Percentiles rank a stretch among this genome's conserved stretches.
Evolutionary conservation across 2,113 vertebrate species (phyloP).

Genomic region (Myiozetetes cayanensis): DNA sequence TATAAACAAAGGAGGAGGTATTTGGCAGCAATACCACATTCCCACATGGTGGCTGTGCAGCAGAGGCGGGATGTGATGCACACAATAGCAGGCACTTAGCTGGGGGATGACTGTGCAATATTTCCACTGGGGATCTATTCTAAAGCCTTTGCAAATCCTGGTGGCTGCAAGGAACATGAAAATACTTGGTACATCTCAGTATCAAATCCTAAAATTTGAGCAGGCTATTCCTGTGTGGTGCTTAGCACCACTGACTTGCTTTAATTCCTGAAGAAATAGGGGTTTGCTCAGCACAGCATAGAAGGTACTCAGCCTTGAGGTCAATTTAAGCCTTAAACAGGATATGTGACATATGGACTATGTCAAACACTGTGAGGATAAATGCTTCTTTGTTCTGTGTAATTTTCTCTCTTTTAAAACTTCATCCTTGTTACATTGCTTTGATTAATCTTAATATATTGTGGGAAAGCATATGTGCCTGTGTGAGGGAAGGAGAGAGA

Average conservation of each 20-base stretch:
- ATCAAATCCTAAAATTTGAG: neutral
- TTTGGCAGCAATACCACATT: constrained; percentile 33
- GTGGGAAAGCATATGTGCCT: neutral
- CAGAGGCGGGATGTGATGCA: neutral
- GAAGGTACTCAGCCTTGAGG: neutral
- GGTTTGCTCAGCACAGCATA: neutral
- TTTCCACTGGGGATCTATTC: neutral
- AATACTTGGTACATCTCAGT: neutral
- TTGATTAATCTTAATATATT: constrained; percentile 21
- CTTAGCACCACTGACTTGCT: neutral
- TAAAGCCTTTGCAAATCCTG: neutral
- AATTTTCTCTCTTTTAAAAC: constrained; percentile 43
- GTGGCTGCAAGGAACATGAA: accelerated
- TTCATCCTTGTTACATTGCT: neutral
- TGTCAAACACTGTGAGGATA: constrained; percentile 36
- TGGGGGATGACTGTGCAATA: neutral
- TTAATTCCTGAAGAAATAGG: neutral
- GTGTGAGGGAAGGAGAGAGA: neutral
- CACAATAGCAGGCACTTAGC: neutral
- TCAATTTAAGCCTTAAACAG: neutral
- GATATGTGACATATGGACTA: constrained; percentile 28
- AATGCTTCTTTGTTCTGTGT: constrained; percentile 10
- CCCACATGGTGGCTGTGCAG: neutral
- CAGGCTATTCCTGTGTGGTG: neutral
- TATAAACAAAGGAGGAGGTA: constrained; percentile 37